Evolutionary conservation across 1,140 invertebrate species (phyloP).

Genomic region (Vollenhovia emeryi): DNA sequence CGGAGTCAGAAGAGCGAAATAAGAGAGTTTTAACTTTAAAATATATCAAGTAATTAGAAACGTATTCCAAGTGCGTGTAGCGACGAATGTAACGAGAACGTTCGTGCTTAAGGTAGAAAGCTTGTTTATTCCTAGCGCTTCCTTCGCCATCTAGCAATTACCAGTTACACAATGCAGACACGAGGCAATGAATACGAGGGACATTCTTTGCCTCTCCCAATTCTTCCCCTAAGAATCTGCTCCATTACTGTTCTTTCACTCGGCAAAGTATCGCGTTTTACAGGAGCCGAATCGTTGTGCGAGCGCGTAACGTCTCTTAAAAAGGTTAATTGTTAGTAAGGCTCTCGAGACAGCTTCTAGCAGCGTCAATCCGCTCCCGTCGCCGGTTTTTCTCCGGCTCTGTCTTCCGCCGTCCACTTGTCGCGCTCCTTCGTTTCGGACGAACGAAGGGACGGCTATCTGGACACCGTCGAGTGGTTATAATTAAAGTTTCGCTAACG

Average conservation of each 20-base stretch:
- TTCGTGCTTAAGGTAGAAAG: not conserved
- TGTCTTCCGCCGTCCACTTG: slow-evolving; percentile 25
- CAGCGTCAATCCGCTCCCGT: slow-evolving; percentile 30
- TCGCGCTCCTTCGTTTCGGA: slow-evolving; percentile 35
- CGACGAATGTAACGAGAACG: not conserved
- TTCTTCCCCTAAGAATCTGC: no score
- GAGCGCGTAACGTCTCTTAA: slow-evolving; percentile 3
- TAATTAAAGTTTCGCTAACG: slow-evolving; percentile 77
- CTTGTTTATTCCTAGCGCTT: not conserved
- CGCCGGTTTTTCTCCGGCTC: slow-evolving; percentile 42
- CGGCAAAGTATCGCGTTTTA: slow-evolving; percentile 14
- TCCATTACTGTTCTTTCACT: slow-evolving; percentile 1
- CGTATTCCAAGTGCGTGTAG: not conserved
- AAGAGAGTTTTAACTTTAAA: not conserved
- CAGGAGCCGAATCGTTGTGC: not conserved
- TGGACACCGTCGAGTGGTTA: slow-evolving; percentile 67
- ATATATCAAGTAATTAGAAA: not conserved
- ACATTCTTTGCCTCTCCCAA: not conserved
- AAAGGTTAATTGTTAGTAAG: slow-evolving; percentile 67
- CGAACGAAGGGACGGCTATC: slow-evolving; percentile 61
- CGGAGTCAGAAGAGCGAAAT: not conserved
- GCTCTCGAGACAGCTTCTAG: slow-evolving; percentile 38
- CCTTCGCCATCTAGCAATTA: not conserved
- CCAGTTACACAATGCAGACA: not conserved
- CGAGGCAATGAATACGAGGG: not conserved